These are phyloP conservation scores for Crypturellus tataupa DNA, from an alignment of 2,797 vertebrate species.

Conservation along the genomic window DNA sequence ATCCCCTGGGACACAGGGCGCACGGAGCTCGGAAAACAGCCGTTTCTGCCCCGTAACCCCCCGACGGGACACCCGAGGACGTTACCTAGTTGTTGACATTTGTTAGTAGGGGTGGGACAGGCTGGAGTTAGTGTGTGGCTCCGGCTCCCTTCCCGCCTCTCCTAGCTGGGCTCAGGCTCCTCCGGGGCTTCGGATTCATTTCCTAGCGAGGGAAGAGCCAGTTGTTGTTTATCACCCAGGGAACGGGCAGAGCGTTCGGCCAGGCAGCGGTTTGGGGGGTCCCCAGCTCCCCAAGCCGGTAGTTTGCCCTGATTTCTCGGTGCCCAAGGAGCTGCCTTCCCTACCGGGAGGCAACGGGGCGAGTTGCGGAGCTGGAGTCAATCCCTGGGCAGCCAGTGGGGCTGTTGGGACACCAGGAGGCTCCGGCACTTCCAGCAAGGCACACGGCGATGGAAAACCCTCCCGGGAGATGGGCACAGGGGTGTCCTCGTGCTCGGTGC, in stretches of 20 bases:
- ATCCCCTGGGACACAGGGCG: neutral
- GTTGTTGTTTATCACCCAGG: neutral
- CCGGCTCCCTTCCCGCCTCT: neutral
- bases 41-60: rapidly evolving
- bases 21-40: neutral
- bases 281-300: neutral
- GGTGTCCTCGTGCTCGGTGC: neutral
- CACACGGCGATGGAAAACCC: neutral
- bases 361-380: neutral
- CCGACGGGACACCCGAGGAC: neutral
- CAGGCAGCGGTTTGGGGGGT: neutral
- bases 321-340: neutral
- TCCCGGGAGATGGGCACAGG: neutral
- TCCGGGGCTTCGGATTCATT: conserved; percentile 49
- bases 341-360: neutral
- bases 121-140: neutral
- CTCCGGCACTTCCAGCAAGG: neutral
- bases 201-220: conserved; percentile 57
- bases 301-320: neutral
- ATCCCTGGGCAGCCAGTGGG: neutral
- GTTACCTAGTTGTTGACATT: conserved; percentile 79
- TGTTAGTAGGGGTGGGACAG: conserved; percentile 49
- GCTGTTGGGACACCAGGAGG: conserved; percentile 21
- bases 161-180: conserved; percentile 9
- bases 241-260: neutral